A percentile compares a stretch with the other conserved stretches of the same genome.
These are phyloP conservation scores for Drosophila macrospina DNA, from an alignment of 2,888 invertebrate species.

Conservation along the genomic window DNA sequence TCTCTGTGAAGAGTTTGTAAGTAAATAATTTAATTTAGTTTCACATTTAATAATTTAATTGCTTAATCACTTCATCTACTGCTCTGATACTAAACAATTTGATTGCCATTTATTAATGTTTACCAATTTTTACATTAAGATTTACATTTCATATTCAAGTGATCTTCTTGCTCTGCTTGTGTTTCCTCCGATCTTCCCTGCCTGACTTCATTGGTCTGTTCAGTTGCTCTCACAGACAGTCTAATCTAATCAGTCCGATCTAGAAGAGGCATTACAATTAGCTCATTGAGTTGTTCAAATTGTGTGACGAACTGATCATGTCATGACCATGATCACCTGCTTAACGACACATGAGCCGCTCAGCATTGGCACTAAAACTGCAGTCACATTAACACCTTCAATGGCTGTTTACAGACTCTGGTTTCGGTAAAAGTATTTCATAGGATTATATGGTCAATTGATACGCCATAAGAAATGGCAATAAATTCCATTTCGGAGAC, in stretches of 20 bases:
- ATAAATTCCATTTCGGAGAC: conserved; percentile 61
- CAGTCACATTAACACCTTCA: conserved; percentile 65
- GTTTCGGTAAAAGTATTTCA: conserved; percentile 8
- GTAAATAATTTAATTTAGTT: no score
- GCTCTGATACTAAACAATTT: no score
- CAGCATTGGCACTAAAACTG: conserved; percentile 24
- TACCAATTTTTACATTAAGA: no score
- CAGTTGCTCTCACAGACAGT: no score
- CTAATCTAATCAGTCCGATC: no score
- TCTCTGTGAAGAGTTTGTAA: no score
- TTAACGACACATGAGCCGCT: conserved; percentile 21
- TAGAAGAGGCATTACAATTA: conserved; percentile 5
- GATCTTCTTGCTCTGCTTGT: no score
- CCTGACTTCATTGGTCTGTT: no score
- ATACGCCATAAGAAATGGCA: conserved; percentile 55
- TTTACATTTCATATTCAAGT: no score
- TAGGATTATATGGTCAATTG: conserved; percentile 3
- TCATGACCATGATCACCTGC: conserved; percentile 24
- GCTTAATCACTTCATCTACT: neutral
- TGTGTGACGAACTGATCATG: neutral
- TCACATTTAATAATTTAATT: no score
- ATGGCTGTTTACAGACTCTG: neutral
- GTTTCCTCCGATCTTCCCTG: no score
- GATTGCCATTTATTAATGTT: no score
- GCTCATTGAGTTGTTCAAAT: neutral